phyloP scores from a whole-genome alignment of 2,888 invertebrate species.

The Erynnis tages region DNA sequence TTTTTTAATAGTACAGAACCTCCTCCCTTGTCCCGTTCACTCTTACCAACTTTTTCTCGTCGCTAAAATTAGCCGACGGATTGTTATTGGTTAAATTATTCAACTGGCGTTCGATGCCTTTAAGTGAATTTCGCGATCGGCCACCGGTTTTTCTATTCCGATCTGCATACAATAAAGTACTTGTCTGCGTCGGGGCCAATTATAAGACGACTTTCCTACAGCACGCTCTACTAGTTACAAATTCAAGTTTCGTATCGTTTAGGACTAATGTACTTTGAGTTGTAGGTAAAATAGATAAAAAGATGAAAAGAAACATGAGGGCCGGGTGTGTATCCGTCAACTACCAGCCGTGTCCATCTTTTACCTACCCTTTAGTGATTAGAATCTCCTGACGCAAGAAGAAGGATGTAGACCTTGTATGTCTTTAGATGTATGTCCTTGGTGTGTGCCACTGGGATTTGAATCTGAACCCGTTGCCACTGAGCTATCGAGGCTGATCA shows the following conservation, averaged over 20 bases:
- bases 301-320: no score
- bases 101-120: conserved; percentile 66
- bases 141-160: conserved; percentile 49
- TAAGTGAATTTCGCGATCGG: conserved; percentile 79
- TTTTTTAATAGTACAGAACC: no score
- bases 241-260: conserved; percentile 23
- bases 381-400: no score
- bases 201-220: conserved; percentile 20
- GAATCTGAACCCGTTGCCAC: no score
- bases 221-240: conserved; percentile 9
- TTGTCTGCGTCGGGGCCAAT: conserved; percentile 25
- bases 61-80: conserved; percentile 73
- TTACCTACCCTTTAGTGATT: no score
- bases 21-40: not conserved
- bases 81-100: conserved; percentile 80
- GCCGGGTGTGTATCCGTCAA: no score
- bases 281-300: not conserved
- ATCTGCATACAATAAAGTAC: conserved; percentile 37
- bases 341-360: no score
- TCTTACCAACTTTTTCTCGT: conserved; percentile 47
- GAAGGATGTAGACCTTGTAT: no score
- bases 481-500: no score
- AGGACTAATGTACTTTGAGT: conserved; percentile 18
- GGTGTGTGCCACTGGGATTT: no score
- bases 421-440: no score